Evolutionary conservation across 2,113 vertebrate species (phyloP).

Genomic region (Podarcis muralis): DNA sequence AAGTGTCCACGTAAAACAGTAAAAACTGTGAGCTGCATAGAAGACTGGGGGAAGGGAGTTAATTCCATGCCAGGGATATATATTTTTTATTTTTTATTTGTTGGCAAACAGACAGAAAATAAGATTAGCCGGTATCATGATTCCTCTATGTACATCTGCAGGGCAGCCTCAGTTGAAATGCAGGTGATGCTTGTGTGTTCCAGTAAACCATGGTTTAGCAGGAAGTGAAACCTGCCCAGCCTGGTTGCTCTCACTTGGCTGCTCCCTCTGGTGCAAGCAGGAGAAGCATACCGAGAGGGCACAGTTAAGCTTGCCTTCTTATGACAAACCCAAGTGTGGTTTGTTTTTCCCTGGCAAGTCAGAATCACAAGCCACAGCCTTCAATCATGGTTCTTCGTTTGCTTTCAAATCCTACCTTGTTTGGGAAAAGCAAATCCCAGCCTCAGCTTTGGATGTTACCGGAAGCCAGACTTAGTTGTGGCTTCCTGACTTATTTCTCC

Average conservation of each 20-base stretch:
- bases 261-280: not conserved
- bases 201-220: not conserved
- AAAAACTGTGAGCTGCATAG: no score
- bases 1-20: not conserved
- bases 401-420: not conserved
- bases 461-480: not conserved
- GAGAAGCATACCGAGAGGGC: not conserved
- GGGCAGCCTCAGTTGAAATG: not conserved
- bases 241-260: not conserved
- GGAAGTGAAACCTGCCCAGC: no score
- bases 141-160: not conserved
- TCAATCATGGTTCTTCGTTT: not conserved
- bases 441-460: not conserved
- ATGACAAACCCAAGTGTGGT: not conserved
- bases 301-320: not conserved
- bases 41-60: no score
- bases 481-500: not conserved
- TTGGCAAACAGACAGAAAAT: not conserved
- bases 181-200: not conserved
- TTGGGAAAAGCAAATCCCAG: not conserved
- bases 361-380: not conserved
- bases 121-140: not conserved
- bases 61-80: not conserved
- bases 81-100: no score
- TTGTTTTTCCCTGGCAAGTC: not conserved